These are phyloP conservation scores for Drosophila littoralis DNA, from an alignment of 1,140 invertebrate species.

Conservation along the genomic window DNA sequence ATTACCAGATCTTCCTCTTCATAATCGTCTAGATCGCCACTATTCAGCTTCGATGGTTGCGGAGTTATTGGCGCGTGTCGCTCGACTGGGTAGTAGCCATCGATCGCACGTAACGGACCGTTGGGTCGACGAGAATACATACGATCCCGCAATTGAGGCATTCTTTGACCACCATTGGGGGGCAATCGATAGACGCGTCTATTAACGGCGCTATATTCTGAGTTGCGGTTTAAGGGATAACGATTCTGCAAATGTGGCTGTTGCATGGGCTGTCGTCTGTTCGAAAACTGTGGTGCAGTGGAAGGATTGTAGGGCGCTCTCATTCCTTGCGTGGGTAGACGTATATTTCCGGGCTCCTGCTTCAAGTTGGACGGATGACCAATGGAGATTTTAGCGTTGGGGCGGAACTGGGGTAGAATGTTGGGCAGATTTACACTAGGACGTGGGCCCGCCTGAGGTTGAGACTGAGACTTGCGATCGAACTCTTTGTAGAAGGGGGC, in stretches of 20 bases:
- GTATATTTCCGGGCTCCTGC: slow-evolving; percentile 78
- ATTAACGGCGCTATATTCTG: slow-evolving; percentile 60
- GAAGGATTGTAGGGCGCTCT: slow-evolving; percentile 61
- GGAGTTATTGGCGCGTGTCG: slow-evolving; percentile 62
- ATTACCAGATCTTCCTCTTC: slow-evolving; percentile 82
- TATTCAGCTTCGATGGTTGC: slow-evolving; percentile 57
- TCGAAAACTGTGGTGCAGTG: slow-evolving; percentile 74
- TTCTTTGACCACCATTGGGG: slow-evolving; percentile 54
- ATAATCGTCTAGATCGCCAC: slow-evolving; percentile 64
- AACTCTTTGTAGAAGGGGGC: slow-evolving; percentile 81
- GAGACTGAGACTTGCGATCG: slow-evolving; percentile 70
- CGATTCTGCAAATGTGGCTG: slow-evolving; percentile 51
- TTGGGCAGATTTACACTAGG: slow-evolving; percentile 86
- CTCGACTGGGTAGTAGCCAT: slow-evolving; percentile 65
- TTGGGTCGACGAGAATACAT: slow-evolving; percentile 58
- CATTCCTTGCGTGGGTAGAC: slow-evolving; percentile 80
- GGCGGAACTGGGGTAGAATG: slow-evolving; percentile 89
- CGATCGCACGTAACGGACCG: slow-evolving; percentile 45
- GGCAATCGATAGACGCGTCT: slow-evolving; percentile 75
- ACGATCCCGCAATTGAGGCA: slow-evolving; percentile 62
- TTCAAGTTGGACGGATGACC: slow-evolving; percentile 84
- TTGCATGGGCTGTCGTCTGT: slow-evolving; percentile 47
- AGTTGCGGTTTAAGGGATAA: slow-evolving; percentile 73
- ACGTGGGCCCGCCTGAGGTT: slow-evolving; percentile 77
- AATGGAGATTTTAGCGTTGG: slow-evolving; percentile 87